Evolutionary conservation across 2,888 invertebrate genomes (phyloP).

Genomic region (Drosophila paranaensis): DNA sequence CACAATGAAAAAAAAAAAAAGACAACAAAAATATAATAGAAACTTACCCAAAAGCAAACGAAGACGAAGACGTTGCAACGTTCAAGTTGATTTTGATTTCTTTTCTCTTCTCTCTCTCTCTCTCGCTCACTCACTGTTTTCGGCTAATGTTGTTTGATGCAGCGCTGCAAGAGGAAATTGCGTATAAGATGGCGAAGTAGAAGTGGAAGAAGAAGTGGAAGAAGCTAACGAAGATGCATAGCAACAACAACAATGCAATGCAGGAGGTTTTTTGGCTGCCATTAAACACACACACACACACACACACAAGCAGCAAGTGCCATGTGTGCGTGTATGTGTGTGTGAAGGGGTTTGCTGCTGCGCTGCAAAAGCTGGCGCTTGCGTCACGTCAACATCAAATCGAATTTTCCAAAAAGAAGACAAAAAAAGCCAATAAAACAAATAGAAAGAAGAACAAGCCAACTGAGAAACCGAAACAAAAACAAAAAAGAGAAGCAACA

Average conservation of each 20-base stretch:
- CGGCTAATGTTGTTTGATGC: conserved; percentile 21
- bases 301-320: conserved; percentile 5
- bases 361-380: conserved; percentile 43
- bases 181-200: conserved; percentile 7
- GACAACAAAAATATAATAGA: conserved; percentile 13
- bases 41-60: conserved; percentile 49
- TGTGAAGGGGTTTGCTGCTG: conserved; percentile 9
- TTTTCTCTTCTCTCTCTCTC: not conserved
- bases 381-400: conserved; percentile 52
- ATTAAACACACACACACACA: conserved; percentile 23
- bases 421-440: conserved; percentile 12
- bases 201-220: too few relatives aligned
- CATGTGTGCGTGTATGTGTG: not conserved
- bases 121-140: not conserved
- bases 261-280: conserved; percentile 28
- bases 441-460: conserved; percentile 1
- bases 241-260: not conserved
- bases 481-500: conserved; percentile 15
- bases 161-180: conserved; percentile 34
- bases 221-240: not conserved
- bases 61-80: conserved; percentile 47
- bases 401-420: conserved; percentile 48
- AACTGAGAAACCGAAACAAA: conserved; percentile 19
- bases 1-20: conserved; percentile 8
- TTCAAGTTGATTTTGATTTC: conserved; percentile 20